phyloP scores from a whole-genome alignment of 1,140 invertebrate species.

The Aporrectodea caliginosa region DNA sequence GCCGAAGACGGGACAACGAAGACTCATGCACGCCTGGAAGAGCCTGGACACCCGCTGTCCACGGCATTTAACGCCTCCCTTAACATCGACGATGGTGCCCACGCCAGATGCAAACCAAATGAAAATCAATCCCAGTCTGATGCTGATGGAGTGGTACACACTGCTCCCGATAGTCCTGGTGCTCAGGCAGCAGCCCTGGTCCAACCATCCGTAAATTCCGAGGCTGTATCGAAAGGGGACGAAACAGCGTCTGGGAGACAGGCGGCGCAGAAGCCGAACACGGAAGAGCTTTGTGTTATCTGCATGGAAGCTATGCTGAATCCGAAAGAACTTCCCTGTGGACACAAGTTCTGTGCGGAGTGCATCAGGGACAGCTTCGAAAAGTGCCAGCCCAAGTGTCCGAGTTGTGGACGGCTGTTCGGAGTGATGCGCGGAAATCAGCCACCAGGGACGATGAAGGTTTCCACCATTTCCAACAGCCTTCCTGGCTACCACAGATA shows the following conservation, averaged over 20 bases:
- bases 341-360: conserved; percentile 16
- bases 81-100: no score
- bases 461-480: not conserved
- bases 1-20: no score
- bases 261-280: not conserved
- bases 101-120: no score
- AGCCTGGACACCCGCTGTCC: no score
- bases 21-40: no score
- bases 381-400: conserved; percentile 19
- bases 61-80: no score
- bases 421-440: conserved; percentile 15
- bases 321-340: conserved; percentile 20
- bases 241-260: not conserved
- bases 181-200: not conserved
- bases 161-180: no score
- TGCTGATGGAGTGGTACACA: no score
- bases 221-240: not conserved
- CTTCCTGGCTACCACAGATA: conserved; percentile 19
- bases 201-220: not conserved
- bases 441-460: not conserved
- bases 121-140: no score
- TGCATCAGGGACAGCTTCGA: conserved; percentile 5
- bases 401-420: not conserved
- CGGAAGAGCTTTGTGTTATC: conserved; percentile 15
- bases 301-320: conserved; percentile 11